Evolutionary conservation across 2,888 invertebrate species (phyloP).

Genomic region (Sphaeridia pumilis): DNA sequence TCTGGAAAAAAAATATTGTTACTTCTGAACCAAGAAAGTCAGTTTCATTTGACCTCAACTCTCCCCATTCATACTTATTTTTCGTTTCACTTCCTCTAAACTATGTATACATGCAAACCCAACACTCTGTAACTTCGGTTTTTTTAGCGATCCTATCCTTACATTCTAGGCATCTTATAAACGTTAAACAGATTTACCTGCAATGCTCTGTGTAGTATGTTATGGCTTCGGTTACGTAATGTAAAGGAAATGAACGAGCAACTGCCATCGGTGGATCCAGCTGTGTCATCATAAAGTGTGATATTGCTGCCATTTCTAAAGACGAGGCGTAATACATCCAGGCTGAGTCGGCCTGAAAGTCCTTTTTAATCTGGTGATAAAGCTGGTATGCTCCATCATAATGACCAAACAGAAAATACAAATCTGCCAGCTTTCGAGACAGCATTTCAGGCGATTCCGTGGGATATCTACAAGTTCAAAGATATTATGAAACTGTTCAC

Average conservation of each 20-base stretch:
- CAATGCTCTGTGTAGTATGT: slow-evolving; percentile 80
- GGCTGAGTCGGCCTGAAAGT: slow-evolving; percentile 92
- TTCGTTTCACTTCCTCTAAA: too few species aligned
- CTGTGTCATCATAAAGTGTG: slow-evolving; percentile 40
- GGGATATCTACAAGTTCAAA: slow-evolving; percentile 33
- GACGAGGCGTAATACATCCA: slow-evolving; percentile 97
- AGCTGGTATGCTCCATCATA: slow-evolving; percentile 84
- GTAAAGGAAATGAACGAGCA: slow-evolving; percentile 31
- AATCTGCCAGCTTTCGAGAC: slow-evolving; percentile 79
- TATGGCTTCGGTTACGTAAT: slow-evolving; percentile 84
- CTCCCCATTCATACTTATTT: not conserved
- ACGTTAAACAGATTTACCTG: too few species aligned
- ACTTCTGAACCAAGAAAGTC: too few species aligned
- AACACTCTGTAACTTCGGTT: too few species aligned
- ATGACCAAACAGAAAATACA: slow-evolving; percentile 92
- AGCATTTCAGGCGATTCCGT: slow-evolving; percentile 64
- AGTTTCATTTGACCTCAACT: too few species aligned
- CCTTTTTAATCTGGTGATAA: slow-evolving; percentile 93
- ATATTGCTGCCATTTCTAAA: slow-evolving; percentile 86
- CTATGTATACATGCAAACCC: too few species aligned
- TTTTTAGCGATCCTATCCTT: too few species aligned
- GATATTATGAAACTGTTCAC: too few species aligned
- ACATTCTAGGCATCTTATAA: too few species aligned
- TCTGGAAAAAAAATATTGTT: slow-evolving; percentile 43
- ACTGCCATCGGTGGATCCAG: slow-evolving; percentile 24